phyloP scores from a whole-genome alignment of 2,888 invertebrate genomes.

The Troilus luridus region DNA sequence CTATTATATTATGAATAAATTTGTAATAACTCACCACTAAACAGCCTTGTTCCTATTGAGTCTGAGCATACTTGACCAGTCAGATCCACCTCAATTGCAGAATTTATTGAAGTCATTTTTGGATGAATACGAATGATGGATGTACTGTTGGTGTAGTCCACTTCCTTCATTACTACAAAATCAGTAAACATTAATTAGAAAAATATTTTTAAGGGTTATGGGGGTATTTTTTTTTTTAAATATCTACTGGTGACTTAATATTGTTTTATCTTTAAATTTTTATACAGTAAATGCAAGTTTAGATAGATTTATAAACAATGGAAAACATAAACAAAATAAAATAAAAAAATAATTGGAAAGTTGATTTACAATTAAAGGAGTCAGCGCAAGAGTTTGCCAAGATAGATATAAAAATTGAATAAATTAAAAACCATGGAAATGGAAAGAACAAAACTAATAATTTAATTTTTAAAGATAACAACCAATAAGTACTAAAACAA shows the following conservation, averaged over 20 bases:
- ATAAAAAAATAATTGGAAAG: no score
- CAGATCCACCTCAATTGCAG: conserved; percentile 94
- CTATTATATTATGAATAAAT: not conserved
- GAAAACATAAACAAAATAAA: no score
- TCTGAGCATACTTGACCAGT: conserved; percentile 95
- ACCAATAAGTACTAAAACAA: no score
- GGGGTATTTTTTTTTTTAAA: not conserved
- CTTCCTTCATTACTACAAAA: conserved; percentile 85
- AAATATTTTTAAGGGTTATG: not conserved
- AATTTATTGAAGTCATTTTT: conserved; percentile 96
- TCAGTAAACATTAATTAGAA: not conserved
- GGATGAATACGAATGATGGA: conserved; percentile 87
- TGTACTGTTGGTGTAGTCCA: conserved; percentile 91
- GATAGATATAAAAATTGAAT: no score
- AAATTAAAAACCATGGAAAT: no score
- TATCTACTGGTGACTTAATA: not conserved
- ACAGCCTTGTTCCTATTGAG: conserved; percentile 86
- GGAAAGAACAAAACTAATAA: no score
- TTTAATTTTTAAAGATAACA: no score
- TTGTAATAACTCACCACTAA: conserved; percentile 72
- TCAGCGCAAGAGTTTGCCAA: no score
- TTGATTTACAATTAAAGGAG: no score
- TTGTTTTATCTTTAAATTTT: no score
- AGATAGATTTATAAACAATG: no score
- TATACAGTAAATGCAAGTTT: no score